Conservation (phyloP, 2,797 vertebrate species). For the Crax fasciolata region DNA sequence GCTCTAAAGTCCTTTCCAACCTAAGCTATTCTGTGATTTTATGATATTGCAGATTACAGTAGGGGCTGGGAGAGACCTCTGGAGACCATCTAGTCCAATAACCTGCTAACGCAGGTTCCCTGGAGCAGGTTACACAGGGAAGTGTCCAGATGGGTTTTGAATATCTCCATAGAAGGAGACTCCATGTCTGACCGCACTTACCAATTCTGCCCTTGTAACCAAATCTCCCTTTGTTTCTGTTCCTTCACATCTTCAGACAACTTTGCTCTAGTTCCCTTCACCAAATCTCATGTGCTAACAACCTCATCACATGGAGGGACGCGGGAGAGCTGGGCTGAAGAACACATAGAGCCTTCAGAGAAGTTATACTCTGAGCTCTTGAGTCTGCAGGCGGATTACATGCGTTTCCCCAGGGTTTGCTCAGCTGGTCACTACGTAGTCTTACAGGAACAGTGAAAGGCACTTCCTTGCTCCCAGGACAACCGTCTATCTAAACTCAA, state of each 20-base stretch:
- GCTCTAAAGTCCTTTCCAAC: background rate
- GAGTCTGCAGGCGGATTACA: background rate
- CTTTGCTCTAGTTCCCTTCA: background rate
- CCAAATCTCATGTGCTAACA: background rate
- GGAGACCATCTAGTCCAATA: no score
- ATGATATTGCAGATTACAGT: background rate
- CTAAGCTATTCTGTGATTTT: background rate
- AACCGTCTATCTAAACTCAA: background rate
- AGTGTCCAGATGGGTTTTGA: no score
- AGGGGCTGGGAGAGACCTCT: no score
- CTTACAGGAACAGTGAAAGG: background rate
- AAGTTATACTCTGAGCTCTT: background rate
- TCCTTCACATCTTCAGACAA: background rate
- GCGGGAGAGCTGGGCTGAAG: background rate
- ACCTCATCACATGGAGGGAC: background rate
- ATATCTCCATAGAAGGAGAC: no score
- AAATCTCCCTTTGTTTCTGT: background rate
- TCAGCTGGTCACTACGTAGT: background rate
- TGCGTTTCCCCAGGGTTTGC: background rate
- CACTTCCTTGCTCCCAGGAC: constrained; percentile 10
- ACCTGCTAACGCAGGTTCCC: no score
- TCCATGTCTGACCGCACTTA: background rate
- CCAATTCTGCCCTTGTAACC: background rate
- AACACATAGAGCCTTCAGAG: background rate
- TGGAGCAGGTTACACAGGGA: no score